Evolutionary conservation across 2,888 invertebrate genomes (phyloP).

Genomic region (Gari tellinella): DNA sequence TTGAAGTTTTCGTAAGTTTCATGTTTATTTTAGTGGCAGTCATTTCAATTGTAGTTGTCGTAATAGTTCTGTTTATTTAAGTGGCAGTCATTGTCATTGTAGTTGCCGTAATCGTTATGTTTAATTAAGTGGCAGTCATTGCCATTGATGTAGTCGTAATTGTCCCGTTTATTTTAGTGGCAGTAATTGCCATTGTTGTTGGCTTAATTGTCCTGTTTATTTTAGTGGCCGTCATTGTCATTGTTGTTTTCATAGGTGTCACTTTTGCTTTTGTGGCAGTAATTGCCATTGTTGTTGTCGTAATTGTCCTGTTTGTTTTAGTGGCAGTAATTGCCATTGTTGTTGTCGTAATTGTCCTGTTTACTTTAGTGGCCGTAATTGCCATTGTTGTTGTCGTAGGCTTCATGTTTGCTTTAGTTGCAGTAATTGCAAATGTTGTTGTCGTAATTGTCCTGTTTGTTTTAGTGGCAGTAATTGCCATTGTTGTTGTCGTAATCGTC

Average conservation of each 20-base stretch:
- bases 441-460: no score
- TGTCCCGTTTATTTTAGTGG: not conserved
- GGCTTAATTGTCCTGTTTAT: not conserved
- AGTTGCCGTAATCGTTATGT: not conserved
- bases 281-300: slow-evolving; percentile 1
- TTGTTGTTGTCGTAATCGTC: no score
- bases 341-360: no score
- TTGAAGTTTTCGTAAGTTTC: not conserved
- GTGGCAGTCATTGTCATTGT: not conserved
- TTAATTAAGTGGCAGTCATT: not conserved
- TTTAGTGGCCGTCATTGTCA: not conserved
- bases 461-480: no score
- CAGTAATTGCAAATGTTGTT: no score
- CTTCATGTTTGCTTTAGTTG: not conserved
- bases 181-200: not conserved
- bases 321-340: no score
- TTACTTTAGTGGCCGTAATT: no score
- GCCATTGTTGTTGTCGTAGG: not conserved
- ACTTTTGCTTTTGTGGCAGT: not conserved
- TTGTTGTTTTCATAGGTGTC: slow-evolving; percentile 1
- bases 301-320: no score
- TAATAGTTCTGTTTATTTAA: not conserved
- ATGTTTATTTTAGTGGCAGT: not conserved
- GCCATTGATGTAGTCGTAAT: slow-evolving; percentile 3
- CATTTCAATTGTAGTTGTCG: slow-evolving; percentile 2